Percentiles rank a stretch among this genome's conserved stretches.
phyloP scores from a whole-genome alignment of 2,113 vertebrate genomes.

The Heloderma charlesbogerti region DNA sequence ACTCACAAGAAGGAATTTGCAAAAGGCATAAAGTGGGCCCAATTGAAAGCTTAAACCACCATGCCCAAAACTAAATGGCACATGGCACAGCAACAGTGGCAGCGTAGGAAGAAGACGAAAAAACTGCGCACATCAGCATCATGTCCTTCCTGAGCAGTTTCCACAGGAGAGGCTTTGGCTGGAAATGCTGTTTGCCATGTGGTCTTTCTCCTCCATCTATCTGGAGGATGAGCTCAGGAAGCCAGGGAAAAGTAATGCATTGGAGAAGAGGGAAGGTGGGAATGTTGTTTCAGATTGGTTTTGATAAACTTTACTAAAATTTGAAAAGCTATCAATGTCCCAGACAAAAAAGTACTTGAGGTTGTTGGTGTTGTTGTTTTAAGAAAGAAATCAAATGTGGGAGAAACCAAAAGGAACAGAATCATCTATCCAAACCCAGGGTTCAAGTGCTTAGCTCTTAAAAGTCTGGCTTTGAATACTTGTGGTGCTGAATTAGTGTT shows the following conservation, averaged over 20 bases:
- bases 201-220: not conserved
- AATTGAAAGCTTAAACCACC: slow-evolving; percentile 46
- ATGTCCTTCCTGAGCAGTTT: not conserved
- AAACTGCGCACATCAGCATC: not conserved
- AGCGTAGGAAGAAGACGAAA: not conserved
- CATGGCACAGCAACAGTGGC: not conserved
- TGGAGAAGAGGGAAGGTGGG: too few relatives aligned
- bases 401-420: not conserved
- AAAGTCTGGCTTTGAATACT: too few relatives aligned
- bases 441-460: too few relatives aligned
- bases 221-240: not conserved
- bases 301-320: too few relatives aligned
- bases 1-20: slow-evolving; percentile 48
- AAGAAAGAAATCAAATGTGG: not conserved
- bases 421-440: not conserved
- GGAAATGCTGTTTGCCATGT: too few relatives aligned
- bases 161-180: not conserved
- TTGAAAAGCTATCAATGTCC: too few relatives aligned
- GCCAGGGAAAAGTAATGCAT: not conserved
- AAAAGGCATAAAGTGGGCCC: slow-evolving; percentile 54
- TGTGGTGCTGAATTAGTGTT: too few relatives aligned
- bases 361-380: too few relatives aligned
- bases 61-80: slow-evolving; percentile 28
- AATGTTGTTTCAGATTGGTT: too few relatives aligned
- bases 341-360: too few relatives aligned